phyloP scores from a whole-genome alignment of 2,113 vertebrate genomes.

The Pampusana beccarii region DNA sequence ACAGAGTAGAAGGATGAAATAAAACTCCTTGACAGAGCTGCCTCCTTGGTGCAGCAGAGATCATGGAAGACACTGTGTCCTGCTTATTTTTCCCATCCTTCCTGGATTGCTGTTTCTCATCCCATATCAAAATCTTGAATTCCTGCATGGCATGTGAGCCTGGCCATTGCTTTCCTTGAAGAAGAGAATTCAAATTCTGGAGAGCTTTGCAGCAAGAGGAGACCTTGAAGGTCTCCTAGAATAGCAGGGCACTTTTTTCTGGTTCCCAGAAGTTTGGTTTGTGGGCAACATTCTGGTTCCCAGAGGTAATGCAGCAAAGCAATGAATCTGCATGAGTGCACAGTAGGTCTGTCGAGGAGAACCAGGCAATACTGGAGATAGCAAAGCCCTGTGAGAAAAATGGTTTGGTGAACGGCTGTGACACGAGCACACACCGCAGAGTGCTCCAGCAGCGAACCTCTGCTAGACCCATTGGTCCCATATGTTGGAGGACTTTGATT shows the following conservation, averaged over 20 bases:
- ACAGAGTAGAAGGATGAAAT: not conserved
- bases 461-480: not conserved
- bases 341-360: not conserved
- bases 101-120: not conserved
- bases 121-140: not conserved
- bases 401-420: not conserved
- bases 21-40: not conserved
- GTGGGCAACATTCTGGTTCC: not conserved
- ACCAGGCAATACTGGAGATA: not conserved
- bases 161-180: not conserved
- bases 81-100: not conserved
- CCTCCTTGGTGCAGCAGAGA: not conserved
- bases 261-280: not conserved
- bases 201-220: not conserved
- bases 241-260: not conserved
- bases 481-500: slow-evolving; percentile 1
- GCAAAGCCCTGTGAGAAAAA: not conserved
- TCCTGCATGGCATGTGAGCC: not conserved
- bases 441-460: not conserved
- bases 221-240: not conserved
- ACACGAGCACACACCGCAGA: not conserved
- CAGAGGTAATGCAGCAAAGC: not conserved
- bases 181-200: not conserved
- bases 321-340: not conserved
- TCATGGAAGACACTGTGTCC: not conserved